A percentile compares a stretch with the other conserved stretches of the same genome.
Evolutionary conservation across 2,888 invertebrate species (phyloP).

Genomic region (Nemapogon koenigi): DNA sequence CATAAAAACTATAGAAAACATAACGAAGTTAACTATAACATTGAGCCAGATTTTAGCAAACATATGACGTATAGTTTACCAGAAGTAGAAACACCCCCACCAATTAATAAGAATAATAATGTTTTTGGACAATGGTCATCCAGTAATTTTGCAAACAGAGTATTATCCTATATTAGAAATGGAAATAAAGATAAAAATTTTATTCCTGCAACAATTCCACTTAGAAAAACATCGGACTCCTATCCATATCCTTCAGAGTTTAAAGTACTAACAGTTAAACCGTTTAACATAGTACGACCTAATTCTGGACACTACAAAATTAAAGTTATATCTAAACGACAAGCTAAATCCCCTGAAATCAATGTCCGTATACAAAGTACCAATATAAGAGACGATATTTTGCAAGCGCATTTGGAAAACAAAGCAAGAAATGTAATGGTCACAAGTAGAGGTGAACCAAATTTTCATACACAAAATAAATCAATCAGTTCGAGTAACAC

Average conservation of each 20-base stretch:
- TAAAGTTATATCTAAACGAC: conserved; percentile 26
- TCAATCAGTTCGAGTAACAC: too few species aligned
- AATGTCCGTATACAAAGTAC: conserved; percentile 43
- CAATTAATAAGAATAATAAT: conserved; percentile 26
- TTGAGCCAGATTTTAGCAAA: not conserved
- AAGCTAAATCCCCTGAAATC: conserved; percentile 26
- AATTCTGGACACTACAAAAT: conserved; percentile 23
- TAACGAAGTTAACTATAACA: not conserved
- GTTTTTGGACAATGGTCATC: conserved; percentile 47
- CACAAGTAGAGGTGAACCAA: conserved; percentile 29
- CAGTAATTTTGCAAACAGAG: conserved; percentile 41
- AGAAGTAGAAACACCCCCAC: conserved; percentile 36
- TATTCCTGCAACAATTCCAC: conserved; percentile 34
- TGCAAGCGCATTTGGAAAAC: conserved; percentile 32
- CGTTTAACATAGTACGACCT: conserved; percentile 31
- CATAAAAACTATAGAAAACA: too few species aligned
- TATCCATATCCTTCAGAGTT: conserved; percentile 43
- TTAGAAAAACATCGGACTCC: conserved; percentile 34
- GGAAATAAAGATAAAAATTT: conserved; percentile 32
- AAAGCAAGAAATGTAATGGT: conserved; percentile 34
- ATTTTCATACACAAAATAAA: too few species aligned
- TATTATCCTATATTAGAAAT: conserved; percentile 44
- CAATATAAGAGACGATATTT: conserved; percentile 31
- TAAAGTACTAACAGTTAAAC: conserved; percentile 29
- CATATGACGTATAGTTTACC: not conserved